Percentiles rank a stretch among this genome's conserved stretches.
Evolutionary conservation across 2,113 vertebrate genomes (phyloP).

Genomic region (Myotis davidii): DNA sequence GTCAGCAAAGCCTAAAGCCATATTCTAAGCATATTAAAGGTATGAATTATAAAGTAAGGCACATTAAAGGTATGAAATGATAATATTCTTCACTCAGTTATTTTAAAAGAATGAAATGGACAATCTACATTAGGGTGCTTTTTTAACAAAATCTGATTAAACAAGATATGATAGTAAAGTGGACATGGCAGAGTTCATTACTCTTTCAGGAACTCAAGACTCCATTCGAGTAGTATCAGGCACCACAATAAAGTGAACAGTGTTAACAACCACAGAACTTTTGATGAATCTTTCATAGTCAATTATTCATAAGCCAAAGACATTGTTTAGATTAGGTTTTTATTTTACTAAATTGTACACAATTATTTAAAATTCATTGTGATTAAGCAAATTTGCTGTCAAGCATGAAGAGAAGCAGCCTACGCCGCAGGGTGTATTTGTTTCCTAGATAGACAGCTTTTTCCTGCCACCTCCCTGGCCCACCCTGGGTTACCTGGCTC

Average conservation of each 20-base stretch:
- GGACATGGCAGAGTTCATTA: background rate
- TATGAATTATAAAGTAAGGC: background rate
- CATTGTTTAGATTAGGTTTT: background rate
- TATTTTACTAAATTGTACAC: background rate
- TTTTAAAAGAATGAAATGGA: constrained; percentile 21
- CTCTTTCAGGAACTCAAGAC: background rate
- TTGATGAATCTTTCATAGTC: background rate
- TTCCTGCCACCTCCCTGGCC: background rate
- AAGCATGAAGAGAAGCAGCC: background rate
- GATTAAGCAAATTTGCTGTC: background rate
- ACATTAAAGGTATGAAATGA: background rate
- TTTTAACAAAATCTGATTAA: background rate
- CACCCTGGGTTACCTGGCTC: background rate
- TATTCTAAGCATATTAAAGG: background rate
- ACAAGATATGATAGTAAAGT: background rate
- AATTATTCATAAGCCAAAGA: background rate
- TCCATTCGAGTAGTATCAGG: background rate
- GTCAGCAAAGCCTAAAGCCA: background rate
- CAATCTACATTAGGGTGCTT: background rate
- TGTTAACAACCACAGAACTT: background rate
- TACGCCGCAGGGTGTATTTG: too few relatives aligned
- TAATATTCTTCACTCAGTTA: constrained; percentile 10
- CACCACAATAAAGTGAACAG: background rate
- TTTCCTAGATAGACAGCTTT: background rate
- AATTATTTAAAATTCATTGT: background rate